Evolutionary conservation across 2,888 invertebrate genomes (phyloP).

Genomic region (Abscondita cerata): DNA sequence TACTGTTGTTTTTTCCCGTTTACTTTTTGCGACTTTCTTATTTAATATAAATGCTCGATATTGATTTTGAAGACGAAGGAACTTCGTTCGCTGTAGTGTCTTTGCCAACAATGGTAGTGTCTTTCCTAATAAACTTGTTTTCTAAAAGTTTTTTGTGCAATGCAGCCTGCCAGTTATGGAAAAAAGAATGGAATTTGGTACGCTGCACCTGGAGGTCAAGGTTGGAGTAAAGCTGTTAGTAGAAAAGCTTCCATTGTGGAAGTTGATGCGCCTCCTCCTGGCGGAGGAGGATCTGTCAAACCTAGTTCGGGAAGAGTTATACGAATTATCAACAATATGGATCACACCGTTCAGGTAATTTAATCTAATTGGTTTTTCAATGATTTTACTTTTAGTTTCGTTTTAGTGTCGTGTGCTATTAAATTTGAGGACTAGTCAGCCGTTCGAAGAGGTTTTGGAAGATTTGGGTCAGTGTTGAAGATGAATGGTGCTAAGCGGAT

Average conservation of each 20-base stretch:
- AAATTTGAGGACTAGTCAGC: slow-evolving; percentile 90
- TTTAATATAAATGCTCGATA: slow-evolving; percentile 50
- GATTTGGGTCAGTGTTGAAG: slow-evolving; percentile 93
- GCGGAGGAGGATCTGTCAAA: slow-evolving; percentile 67
- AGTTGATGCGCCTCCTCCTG: slow-evolving; percentile 77
- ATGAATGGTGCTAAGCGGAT: slow-evolving; percentile 90
- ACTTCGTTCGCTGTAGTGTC: slow-evolving; percentile 72
- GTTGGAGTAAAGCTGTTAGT: slow-evolving; percentile 74
- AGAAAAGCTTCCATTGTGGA: slow-evolving; percentile 86
- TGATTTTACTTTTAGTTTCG: slow-evolving; percentile 30
- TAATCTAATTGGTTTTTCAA: background rate
- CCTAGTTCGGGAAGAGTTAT: slow-evolving; percentile 87
- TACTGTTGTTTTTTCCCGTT: slow-evolving; percentile 12
- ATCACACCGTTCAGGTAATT: slow-evolving; percentile 86
- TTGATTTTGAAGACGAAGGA: slow-evolving; percentile 65
- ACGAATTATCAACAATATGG: slow-evolving; percentile 91
- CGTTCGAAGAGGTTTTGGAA: slow-evolving; percentile 92
- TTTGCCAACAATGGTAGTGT: slow-evolving; percentile 66
- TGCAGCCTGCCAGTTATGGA: slow-evolving; percentile 86
- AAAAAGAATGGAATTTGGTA: slow-evolving; percentile 92
- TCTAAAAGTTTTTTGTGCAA: slow-evolving; percentile 25
- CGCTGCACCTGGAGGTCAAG: slow-evolving; percentile 65
- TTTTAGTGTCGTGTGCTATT: slow-evolving; percentile 85
- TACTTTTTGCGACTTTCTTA: background rate
- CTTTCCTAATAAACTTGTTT: background rate